These are phyloP conservation scores for Buathra laborator DNA, from an alignment of 2,888 invertebrate species.

Conservation along the genomic window DNA sequence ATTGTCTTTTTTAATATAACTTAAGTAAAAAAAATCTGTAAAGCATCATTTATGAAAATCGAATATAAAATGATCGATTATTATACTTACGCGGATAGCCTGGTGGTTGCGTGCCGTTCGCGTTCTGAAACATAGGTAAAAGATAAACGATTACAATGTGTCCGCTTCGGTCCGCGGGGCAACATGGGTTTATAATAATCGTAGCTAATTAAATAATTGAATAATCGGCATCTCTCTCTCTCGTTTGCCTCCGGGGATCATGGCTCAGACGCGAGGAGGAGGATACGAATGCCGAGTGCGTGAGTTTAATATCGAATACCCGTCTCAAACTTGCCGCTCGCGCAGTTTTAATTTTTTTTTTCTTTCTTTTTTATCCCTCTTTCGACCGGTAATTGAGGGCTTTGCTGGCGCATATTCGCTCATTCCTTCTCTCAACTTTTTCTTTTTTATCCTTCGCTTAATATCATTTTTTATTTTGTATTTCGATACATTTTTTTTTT, in stretches of 20 bases:
- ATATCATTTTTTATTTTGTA: slow-evolving; percentile 14
- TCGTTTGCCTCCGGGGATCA: slow-evolving; percentile 30
- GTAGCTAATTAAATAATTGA: slow-evolving; percentile 66
- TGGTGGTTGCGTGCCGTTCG: slow-evolving; percentile 85
- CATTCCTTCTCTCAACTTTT: background rate
- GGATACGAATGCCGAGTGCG: slow-evolving; percentile 18
- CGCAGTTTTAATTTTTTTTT: slow-evolving; percentile 33
- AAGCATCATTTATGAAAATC: too few relatives aligned
- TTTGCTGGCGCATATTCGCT: slow-evolving; percentile 25
- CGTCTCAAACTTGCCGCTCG: slow-evolving; percentile 22
- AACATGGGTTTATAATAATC: slow-evolving; percentile 40
- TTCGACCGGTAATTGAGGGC: slow-evolving; percentile 51
- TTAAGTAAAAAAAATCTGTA: background rate
- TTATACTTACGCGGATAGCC: slow-evolving; percentile 86
- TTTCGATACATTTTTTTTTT: slow-evolving; percentile 5
- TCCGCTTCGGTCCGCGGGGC: slow-evolving; percentile 25
- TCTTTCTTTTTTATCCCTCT: slow-evolving; percentile 32
- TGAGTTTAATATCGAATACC: slow-evolving; percentile 51
- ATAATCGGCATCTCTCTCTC: slow-evolving; percentile 58
- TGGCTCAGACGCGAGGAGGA: slow-evolving; percentile 17
- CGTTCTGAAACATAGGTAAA: slow-evolving; percentile 86
- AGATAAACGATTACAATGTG: slow-evolving; percentile 68
- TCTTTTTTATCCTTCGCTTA: slow-evolving; percentile 41
- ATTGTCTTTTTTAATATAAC: background rate
- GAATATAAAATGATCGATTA: slow-evolving; percentile 30